These are phyloP conservation scores for Alexandromys fortis DNA, from an alignment of 2,113 vertebrate genomes.

Conservation along the genomic window DNA sequence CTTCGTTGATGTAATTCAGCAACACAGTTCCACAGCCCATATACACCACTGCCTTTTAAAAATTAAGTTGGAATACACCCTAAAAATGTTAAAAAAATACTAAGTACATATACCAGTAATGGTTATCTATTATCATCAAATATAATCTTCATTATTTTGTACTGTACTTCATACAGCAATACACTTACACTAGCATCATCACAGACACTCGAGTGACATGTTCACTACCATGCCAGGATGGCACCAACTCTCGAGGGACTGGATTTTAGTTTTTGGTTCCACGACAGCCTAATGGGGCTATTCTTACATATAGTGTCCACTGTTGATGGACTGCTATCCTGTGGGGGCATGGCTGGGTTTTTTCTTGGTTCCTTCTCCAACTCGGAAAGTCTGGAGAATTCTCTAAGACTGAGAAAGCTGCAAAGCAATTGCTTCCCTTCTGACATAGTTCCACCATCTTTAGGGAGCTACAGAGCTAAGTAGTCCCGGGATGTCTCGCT, in stretches of 20 bases:
- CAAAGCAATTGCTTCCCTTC: not conserved
- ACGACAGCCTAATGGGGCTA: no score
- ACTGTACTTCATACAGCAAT: not conserved
- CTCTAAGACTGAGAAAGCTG: not conserved
- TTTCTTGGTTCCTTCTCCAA: not conserved
- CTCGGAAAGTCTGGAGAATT: not conserved
- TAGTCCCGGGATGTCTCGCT: conserved; percentile 18
- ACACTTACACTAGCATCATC: not conserved
- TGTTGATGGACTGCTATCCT: no score
- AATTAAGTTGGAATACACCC: not conserved
- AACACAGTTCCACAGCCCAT: not conserved
- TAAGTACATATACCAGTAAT: not conserved
- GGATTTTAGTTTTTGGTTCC: not conserved
- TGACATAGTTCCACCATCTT: not conserved
- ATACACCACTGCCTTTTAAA: not conserved
- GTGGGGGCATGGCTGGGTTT: not conserved
- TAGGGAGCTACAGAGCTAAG: conserved; percentile 25
- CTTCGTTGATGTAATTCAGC: not conserved
- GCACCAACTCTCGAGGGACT: not conserved
- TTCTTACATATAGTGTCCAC: not conserved
- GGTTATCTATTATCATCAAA: not conserved
- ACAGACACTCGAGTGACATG: not conserved
- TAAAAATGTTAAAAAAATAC: not conserved
- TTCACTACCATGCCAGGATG: not conserved
- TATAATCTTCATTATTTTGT: not conserved